Conservation (phyloP, 2,113 vertebrate genomes). For the Microtus richardsoni region DNA sequence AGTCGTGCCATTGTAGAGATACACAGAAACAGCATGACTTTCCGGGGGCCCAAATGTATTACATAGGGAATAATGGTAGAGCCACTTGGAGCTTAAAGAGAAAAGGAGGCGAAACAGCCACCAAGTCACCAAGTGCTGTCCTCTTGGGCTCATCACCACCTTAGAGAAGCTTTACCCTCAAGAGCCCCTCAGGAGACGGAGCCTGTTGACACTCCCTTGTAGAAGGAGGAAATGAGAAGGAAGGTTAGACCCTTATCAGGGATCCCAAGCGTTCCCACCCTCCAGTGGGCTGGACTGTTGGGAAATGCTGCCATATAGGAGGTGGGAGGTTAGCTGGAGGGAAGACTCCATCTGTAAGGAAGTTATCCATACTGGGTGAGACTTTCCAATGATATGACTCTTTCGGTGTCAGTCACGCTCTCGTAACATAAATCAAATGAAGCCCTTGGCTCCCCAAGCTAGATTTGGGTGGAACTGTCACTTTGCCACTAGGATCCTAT, state of each 20-base stretch:
- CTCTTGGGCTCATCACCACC: not conserved
- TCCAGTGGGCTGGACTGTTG: not conserved
- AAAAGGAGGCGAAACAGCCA: not conserved
- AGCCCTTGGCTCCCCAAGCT: not conserved
- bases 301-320: not conserved
- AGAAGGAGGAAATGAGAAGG: not conserved
- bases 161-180: not conserved
- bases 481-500: not conserved
- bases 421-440: not conserved
- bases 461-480: not conserved
- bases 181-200: not conserved
- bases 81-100: not conserved
- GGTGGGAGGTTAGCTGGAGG: not conserved
- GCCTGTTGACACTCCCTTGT: not conserved
- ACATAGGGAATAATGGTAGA: rapidly evolving
- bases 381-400: not conserved
- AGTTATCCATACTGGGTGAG: not conserved
- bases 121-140: not conserved
- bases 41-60: not conserved
- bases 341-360: not conserved
- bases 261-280: not conserved
- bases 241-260: not conserved
- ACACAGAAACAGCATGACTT: not conserved
- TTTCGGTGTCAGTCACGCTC: no score
- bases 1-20: not conserved